Evolutionary conservation across 2,113 vertebrate genomes (phyloP).

Genomic region (Syngnathus typhle): DNA sequence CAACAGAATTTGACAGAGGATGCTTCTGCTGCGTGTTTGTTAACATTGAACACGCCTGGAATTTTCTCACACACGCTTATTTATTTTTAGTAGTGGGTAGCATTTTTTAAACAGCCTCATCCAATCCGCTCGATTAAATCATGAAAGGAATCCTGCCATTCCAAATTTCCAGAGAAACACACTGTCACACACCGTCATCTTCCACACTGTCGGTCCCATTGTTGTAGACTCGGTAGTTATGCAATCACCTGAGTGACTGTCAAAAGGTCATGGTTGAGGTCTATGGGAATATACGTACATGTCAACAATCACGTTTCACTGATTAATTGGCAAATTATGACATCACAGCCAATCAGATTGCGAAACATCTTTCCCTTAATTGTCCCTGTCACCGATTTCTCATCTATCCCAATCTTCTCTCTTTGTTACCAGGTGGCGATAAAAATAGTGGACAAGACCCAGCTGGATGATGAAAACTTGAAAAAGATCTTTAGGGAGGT

Average conservation of each 20-base stretch:
- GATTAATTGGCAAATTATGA: no score
- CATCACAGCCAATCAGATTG: no score
- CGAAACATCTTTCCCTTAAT: neutral
- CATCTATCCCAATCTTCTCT: constrained; percentile 11
- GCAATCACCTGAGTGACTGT: constrained; percentile 18
- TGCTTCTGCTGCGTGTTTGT: neutral
- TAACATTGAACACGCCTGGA: constrained; percentile 4
- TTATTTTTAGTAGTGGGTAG: constrained; percentile 40
- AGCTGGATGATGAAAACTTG: constrained; percentile 96
- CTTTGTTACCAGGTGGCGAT: constrained; percentile 84
- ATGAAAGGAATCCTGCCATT: constrained; percentile 41
- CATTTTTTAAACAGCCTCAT: constrained; percentile 38
- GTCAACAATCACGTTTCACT: no score
- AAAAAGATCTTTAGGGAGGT: constrained; percentile 99
- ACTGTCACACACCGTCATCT: constrained; percentile 46
- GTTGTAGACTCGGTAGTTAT: constrained; percentile 30
- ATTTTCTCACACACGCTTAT: constrained; percentile 21
- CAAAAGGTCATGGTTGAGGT: constrained; percentile 24
- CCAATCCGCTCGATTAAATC: constrained; percentile 46
- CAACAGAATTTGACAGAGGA: constrained; percentile 7
- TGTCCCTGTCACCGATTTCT: constrained; percentile 14
- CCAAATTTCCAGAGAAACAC: constrained; percentile 49
- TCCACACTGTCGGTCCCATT: constrained; percentile 37
- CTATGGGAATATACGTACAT: neutral
- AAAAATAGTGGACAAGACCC: constrained; percentile 98